Conservation (phyloP, 2,888 invertebrate genomes). For the Phania funesta region DNA sequence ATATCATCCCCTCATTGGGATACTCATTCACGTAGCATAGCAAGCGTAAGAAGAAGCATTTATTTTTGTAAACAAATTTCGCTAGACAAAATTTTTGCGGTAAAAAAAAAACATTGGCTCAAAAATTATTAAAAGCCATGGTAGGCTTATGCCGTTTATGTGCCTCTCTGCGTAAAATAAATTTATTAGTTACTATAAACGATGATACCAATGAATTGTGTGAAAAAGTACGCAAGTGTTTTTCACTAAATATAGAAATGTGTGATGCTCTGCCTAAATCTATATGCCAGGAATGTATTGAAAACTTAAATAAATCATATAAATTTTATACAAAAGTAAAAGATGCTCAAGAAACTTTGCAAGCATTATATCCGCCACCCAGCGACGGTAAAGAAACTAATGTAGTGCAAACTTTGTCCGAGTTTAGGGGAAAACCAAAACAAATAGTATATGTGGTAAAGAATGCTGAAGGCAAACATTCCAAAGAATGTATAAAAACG, state of each 20-base stretch:
- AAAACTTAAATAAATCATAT: slow-evolving; percentile 68
- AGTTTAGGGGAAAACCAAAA: not conserved
- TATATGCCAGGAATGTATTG: slow-evolving; percentile 72
- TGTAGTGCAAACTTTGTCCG: too few relatives aligned
- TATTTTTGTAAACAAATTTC: slow-evolving; percentile 22
- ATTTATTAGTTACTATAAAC: slow-evolving; percentile 67
- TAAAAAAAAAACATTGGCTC: not conserved
- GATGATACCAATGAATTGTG: slow-evolving; percentile 69
- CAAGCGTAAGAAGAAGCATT: slow-evolving; percentile 3
- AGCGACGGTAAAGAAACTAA: not conserved
- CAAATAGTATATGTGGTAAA: not conserved
- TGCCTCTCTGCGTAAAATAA: slow-evolving; percentile 72
- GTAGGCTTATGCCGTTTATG: slow-evolving; percentile 73
- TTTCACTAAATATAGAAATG: slow-evolving; percentile 69
- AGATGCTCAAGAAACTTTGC: slow-evolving; percentile 73
- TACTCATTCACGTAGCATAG: not conserved
- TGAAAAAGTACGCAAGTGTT: slow-evolving; percentile 70
- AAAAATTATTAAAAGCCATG: slow-evolving; percentile 42
- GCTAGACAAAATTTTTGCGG: not conserved
- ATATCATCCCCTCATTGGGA: not conserved
- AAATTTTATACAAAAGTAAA: slow-evolving; percentile 71
- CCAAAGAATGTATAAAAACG: not conserved
- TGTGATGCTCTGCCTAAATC: slow-evolving; percentile 71
- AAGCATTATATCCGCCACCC: slow-evolving; percentile 48
- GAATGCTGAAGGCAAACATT: too few relatives aligned